Percentiles rank a stretch among this genome's conserved stretches.
These are phyloP conservation scores for Cantharis rustica DNA, from an alignment of 2,888 invertebrate species.

Conservation along the genomic window DNA sequence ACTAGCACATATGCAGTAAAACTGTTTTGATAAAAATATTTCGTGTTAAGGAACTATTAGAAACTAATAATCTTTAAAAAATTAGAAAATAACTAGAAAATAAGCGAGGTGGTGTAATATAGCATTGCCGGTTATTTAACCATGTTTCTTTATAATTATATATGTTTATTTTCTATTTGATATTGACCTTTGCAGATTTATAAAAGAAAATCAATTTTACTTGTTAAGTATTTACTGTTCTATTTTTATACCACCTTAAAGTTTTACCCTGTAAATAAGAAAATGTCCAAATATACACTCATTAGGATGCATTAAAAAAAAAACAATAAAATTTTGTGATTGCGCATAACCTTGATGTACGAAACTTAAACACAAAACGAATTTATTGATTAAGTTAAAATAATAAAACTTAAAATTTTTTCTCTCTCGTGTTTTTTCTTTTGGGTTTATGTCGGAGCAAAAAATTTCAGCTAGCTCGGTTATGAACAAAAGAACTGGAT, in stretches of 20 bases:
- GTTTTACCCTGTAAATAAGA: not conserved
- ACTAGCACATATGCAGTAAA: not conserved
- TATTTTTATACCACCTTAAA: not conserved
- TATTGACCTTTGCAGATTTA: not conserved
- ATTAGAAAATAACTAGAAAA: slow-evolving; percentile 4
- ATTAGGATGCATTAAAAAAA: not conserved
- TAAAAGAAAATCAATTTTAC: not conserved
- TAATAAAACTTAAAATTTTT: not conserved
- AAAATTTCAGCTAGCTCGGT: not conserved
- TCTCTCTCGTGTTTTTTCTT: not conserved
- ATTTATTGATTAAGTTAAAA: not conserved
- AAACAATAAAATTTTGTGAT: not conserved
- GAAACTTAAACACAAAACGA: not conserved
- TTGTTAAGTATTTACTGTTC: not conserved
- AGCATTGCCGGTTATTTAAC: not conserved
- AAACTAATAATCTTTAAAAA: slow-evolving; percentile 1
- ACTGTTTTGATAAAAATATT: not conserved
- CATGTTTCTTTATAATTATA: not conserved
- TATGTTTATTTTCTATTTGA: not conserved
- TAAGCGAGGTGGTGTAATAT: not conserved
- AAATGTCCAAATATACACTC: not conserved
- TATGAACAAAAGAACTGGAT: too few relatives aligned
- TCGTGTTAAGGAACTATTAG: not conserved
- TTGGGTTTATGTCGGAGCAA: not conserved
- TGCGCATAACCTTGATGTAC: not conserved